phyloP scores from a whole-genome alignment of 2,113 vertebrate genomes.

The Odobenus rosmarus region DNA sequence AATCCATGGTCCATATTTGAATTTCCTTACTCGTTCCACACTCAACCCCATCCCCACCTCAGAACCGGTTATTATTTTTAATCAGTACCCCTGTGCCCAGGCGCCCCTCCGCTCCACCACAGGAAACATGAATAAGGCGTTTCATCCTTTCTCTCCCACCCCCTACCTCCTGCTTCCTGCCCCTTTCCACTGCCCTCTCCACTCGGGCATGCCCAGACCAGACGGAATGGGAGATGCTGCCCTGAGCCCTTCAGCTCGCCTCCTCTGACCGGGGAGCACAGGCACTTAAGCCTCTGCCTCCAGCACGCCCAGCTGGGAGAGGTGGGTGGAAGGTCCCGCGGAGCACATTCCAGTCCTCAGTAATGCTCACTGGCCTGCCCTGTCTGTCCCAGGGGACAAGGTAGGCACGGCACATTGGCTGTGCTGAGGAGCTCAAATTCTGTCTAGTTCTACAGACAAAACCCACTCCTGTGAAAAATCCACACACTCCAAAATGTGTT shows the following conservation, averaged over 20 bases:
- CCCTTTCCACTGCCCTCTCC: neutral
- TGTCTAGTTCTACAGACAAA: neutral
- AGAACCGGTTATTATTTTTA: neutral
- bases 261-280: neutral
- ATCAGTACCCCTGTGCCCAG: neutral
- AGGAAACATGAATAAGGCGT: neutral
- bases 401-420: no score
- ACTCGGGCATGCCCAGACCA: neutral
- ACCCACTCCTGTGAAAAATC: neutral
- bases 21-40: neutral
- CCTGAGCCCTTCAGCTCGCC: rapidly evolving
- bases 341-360: neutral
- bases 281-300: neutral
- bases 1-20: neutral
- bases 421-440: neutral
- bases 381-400: neutral
- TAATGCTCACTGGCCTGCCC: neutral
- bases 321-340: rapidly evolving
- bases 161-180: rapidly evolving
- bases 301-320: neutral
- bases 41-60: neutral
- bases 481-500: neutral
- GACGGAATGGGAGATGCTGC: rapidly evolving
- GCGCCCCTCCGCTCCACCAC: neutral
- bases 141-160: neutral